Base-by-base conservation (phyloP, 2,113 vertebrate genomes). In the Macrotus californicus region DNA sequence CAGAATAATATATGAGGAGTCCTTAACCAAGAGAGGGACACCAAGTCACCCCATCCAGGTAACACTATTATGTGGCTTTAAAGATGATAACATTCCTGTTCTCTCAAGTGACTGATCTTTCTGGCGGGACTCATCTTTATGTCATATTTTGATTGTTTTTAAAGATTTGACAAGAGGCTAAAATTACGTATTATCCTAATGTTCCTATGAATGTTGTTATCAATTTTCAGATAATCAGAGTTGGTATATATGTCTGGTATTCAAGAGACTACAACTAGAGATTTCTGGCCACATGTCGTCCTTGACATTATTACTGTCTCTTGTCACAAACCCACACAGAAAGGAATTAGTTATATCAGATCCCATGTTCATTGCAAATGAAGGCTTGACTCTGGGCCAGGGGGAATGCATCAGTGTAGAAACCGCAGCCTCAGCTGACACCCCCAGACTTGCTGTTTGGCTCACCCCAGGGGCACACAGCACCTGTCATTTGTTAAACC, bases 361-460 rank as follows among this genome's bases (percentile, higher is more conserved):
- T 54, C 81, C 86, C 89, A 67, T 52, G 66, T 88, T 73, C 67
- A 94, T 70, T 92, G 84, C 91, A 94, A 88, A 76, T n/a, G 21
- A 94, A 72, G 56, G 48, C 52, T 9, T 56, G 34, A 88, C 72
- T 90, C 81, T 76, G 50, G 48, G 67, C 89, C 48, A 90, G 54
- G 14, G 18, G 91, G 13, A 92, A 61, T 84, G 67, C 54, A 64
- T 83, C 24, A 34, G 59, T 46, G 77, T n/a, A 50, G 88, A 93
- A 94, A 92, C 77, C 69, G 64, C 76, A 50, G 88, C 29, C 18
- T 79, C 64, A 59, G 67, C 12, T 52, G 10, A 73, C 76, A 79
- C 76, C 77, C 86, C 79, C 81, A 91, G 22, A 89, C 85, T 88
- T 29, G 39, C 34, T 87, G 50, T 81, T 22, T 48, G 87, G 91